Conservation (phyloP, 2,888 invertebrate species). For the Camptogramma bilineatum region DNA sequence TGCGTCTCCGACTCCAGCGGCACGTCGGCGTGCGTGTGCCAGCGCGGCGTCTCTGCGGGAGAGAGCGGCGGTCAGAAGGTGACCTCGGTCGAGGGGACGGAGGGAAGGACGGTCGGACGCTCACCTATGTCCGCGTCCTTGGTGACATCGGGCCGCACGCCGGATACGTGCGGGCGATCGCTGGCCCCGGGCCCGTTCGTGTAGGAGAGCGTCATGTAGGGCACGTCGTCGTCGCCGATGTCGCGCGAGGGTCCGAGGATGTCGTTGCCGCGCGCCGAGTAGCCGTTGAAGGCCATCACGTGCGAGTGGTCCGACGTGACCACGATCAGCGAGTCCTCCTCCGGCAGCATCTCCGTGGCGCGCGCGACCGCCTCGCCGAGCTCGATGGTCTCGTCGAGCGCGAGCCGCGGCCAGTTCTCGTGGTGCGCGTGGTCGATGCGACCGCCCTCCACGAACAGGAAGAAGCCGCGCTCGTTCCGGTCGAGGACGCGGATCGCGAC, state of each 20-base stretch:
- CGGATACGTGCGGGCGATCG: conserved; percentile 74
- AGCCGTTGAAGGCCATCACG: conserved; percentile 88
- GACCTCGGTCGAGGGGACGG: not conserved
- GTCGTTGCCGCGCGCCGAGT: conserved; percentile 81
- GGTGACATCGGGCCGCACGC: conserved; percentile 77
- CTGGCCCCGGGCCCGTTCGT: conserved; percentile 85
- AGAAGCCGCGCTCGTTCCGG: conserved; percentile 88
- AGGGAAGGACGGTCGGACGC: conserved; percentile 33
- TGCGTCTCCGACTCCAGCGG: conserved; percentile 88
- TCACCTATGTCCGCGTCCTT: conserved; percentile 67
- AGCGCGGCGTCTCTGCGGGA: conserved; percentile 47
- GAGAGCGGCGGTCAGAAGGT: not conserved
- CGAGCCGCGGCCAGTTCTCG: conserved; percentile 78
- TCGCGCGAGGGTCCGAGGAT: conserved; percentile 70
- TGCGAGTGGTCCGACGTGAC: conserved; percentile 92
- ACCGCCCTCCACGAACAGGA: conserved; percentile 89
- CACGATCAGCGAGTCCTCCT: conserved; percentile 88
- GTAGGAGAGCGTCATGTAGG: conserved; percentile 86
- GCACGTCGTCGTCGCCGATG: conserved; percentile 72
- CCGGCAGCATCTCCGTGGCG: conserved; percentile 73
- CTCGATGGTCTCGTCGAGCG: conserved; percentile 89
- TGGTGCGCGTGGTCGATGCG: conserved; percentile 89
- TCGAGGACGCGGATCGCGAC: conserved; percentile 88
- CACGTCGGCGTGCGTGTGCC: conserved; percentile 75
- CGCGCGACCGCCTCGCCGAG: conserved; percentile 83